A percentile compares a stretch with the other conserved stretches of the same genome.
phyloP scores from a whole-genome alignment of 2,888 invertebrate species.

The Leucania comma region DNA sequence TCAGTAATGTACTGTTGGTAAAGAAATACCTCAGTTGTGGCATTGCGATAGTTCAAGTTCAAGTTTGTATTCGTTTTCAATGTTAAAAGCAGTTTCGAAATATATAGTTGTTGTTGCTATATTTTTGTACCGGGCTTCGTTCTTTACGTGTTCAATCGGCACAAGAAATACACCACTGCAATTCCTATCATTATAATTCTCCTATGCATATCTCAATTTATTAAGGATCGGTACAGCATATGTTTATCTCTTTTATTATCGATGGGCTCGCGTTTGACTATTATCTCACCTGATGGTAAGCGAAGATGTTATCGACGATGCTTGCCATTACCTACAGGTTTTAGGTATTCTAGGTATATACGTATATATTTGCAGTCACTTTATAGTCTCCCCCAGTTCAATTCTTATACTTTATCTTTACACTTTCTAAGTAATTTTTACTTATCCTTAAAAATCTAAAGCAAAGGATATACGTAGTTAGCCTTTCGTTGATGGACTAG shows the following conservation, averaged over 20 bases:
- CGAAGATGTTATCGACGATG: no score
- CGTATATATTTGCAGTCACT: not conserved
- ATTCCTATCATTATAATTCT: not conserved
- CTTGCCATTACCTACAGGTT: no score
- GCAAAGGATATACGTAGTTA: constrained; percentile 7
- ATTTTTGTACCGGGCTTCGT: not conserved
- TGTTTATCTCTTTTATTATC: not conserved
- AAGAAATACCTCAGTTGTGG: not conserved
- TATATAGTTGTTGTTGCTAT: not conserved
- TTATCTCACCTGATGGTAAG: no score
- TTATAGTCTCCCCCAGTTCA: not conserved
- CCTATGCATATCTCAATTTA: not conserved
- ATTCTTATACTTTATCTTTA: not conserved
- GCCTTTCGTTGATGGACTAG: constrained; percentile 9
- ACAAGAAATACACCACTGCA: not conserved
- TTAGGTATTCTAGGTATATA: no score
- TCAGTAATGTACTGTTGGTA: not conserved
- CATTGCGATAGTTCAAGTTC: constrained; percentile 18
- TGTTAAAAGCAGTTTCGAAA: not conserved
- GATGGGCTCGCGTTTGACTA: no score
- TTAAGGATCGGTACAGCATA: not conserved
- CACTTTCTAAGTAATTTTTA: not conserved
- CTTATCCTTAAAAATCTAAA: constrained; percentile 13
- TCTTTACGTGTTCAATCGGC: not conserved
- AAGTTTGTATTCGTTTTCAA: not conserved